A percentile compares a stretch with the other conserved stretches of the same genome.
Conservation (phyloP, 2,113 vertebrate genomes). For the Phoxinus phoxinus region DNA sequence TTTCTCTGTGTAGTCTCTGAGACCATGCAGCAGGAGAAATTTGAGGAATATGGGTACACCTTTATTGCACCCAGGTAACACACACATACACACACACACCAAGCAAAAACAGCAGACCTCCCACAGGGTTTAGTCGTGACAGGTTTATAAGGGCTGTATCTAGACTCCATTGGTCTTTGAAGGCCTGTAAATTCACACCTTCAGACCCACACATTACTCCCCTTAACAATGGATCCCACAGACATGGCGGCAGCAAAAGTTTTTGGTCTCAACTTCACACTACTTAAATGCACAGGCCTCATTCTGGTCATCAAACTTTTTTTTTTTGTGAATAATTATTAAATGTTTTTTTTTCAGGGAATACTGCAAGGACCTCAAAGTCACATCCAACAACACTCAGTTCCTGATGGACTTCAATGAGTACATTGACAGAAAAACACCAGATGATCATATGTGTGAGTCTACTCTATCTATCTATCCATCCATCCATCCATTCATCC, state of each 20-base stretch:
- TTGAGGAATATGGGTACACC: conserved; percentile 89
- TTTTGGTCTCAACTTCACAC: neutral
- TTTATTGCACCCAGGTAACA: conserved; percentile 94
- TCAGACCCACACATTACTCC: conserved; percentile 16
- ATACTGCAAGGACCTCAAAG: conserved; percentile 92
- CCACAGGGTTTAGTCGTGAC: conserved; percentile 38
- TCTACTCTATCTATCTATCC: too few relatives aligned
- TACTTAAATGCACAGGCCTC: neutral
- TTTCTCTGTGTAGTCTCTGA: conserved; percentile 81
- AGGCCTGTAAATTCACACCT: conserved; percentile 55
- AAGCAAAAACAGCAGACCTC: conserved; percentile 19
- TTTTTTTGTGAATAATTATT: neutral
- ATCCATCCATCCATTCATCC: too few relatives aligned
- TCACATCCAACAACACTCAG: conserved; percentile 92
- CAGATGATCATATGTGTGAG: conserved; percentile 89
- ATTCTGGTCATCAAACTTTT: neutral
- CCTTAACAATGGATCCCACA: conserved; percentile 36
- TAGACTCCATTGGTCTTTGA: conserved; percentile 44
- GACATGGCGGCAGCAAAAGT: neutral
- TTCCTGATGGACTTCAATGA: conserved; percentile 93
- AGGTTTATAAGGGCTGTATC: conserved; percentile 46
- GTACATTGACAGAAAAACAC: conserved; percentile 88
- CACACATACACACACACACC: conserved; percentile 10
- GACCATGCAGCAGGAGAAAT: conserved; percentile 84
- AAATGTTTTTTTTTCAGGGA: conserved; percentile 80